Evolutionary conservation across 2,888 invertebrate genomes (phyloP), one percentile per base, ranked within the genome.

Genomic region (Saturnia pavonia): DNA sequence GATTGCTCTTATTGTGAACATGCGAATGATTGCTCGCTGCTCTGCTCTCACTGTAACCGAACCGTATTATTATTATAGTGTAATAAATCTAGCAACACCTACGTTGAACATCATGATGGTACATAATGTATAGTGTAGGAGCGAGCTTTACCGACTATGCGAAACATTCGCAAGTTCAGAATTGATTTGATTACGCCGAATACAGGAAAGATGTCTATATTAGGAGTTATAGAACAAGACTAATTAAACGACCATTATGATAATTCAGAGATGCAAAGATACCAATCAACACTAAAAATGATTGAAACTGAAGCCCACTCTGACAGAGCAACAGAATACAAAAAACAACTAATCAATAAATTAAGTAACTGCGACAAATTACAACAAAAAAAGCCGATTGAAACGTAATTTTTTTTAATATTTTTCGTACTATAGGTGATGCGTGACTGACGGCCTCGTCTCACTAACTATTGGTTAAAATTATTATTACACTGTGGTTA

Each of bases 11-110:
- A 63, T 63, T 40, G 40, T 63, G 63, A 34, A 63, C 34, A 63
- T 34, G 63, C 57, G 57, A 57, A 57, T 57, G 25, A 57, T 57
- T 57, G 57, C 57, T 57, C 22, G 57, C 57, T 57, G 57, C 25
- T 57, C 57, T n/a, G n/a, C n/a, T n/a, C n/a, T n/a, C n/a, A 25
- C 16, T 57, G 1, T 57, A 12, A 57, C 57, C 25, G 25, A 11
- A 57, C 22, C 57, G 14, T 57, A 57, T 25, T 57, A 57, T 57
- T 57, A 57, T 57, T 57, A 25, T 2, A 57, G 2, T 11, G 25
- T 57, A 57, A 57, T 57, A 57, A 57, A 57, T 51, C 57, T 57
- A 57, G 25, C 57, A 25, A 57, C n/a, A n/a, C n/a, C n/a, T 25
- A 25, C 25, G 22, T 57, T 57, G 25, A n/a, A 8, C 4, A 19